Evolutionary conservation across 2,113 vertebrate genomes (phyloP).

Genomic region (Hystrix brachyura): DNA sequence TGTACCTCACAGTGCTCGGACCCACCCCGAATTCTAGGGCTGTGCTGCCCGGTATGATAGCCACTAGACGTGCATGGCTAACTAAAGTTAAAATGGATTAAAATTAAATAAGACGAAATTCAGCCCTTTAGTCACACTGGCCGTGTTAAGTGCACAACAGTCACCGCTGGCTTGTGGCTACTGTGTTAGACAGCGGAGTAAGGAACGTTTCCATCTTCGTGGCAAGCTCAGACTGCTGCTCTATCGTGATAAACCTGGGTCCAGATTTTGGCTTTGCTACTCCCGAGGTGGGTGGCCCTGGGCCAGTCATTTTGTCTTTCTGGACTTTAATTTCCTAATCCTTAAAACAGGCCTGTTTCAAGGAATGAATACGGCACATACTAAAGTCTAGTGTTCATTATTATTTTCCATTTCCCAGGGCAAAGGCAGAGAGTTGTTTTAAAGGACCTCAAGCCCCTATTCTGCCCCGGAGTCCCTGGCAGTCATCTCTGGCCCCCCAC

Average conservation of each 20-base stretch:
- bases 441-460: not conserved
- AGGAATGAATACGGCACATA: not conserved
- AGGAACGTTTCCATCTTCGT: not conserved
- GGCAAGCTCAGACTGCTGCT: not conserved
- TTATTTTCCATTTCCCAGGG: not conserved
- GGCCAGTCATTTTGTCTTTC: not conserved
- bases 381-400: not conserved
- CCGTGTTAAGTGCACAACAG: not conserved
- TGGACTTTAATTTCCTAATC: constrained; percentile 20
- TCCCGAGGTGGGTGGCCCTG: not conserved
- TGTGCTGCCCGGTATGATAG: not conserved
- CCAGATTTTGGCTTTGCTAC: not conserved
- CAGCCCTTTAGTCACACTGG: not conserved
- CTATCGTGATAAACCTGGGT: not conserved
- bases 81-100: not conserved
- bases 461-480: not conserved
- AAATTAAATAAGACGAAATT: constrained; percentile 6
- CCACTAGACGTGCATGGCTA: not conserved
- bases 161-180: not conserved
- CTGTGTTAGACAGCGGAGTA: not conserved
- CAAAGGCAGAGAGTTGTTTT: not conserved
- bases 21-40: not conserved
- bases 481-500: not conserved
- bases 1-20: not conserved
- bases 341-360: constrained; percentile 13